These are phyloP conservation scores for Tipula confusa DNA, from an alignment of 2,888 invertebrate genomes.

Conservation along the genomic window DNA sequence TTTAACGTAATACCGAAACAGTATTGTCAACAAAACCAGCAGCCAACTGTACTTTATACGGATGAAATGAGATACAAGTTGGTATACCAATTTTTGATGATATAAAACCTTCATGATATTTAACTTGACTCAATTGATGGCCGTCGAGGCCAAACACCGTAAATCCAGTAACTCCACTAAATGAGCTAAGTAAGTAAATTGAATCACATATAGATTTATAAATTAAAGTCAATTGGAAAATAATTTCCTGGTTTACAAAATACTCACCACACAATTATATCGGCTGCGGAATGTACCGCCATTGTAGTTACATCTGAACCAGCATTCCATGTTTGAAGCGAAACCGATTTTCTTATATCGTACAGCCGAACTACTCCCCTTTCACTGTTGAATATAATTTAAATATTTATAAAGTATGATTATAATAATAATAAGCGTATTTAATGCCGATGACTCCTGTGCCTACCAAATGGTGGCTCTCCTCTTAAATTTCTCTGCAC, in stretches of 20 bases:
- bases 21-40: slow-evolving; percentile 82
- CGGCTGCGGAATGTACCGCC: slow-evolving; percentile 73
- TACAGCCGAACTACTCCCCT: slow-evolving; percentile 72
- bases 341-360: slow-evolving; percentile 61
- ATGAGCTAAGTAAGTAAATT: slow-evolving; percentile 41
- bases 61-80: slow-evolving; percentile 85
- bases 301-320: slow-evolving; percentile 75
- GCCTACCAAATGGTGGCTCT: too few species aligned
- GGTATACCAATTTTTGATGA: slow-evolving; percentile 81
- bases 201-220: slow-evolving; percentile 16
- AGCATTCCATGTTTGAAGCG: slow-evolving; percentile 61
- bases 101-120: slow-evolving; percentile 90
- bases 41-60: slow-evolving; percentile 75
- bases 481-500: too few species aligned
- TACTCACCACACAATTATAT: slow-evolving; percentile 77
- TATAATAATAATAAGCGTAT: too few species aligned
- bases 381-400: slow-evolving; percentile 49
- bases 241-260: too few species aligned
- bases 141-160: slow-evolving; percentile 73
- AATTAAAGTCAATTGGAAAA: too few species aligned
- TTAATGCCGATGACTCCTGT: too few species aligned
- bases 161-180: slow-evolving; percentile 75
- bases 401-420: background rate
- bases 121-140: slow-evolving; percentile 68
- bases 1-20: slow-evolving; percentile 58